Evolutionary conservation across 64 coral and sea anemone species (phyloP), one percentile per base, ranked within the genome.

Genomic region (Pocillopora verrucosa): DNA sequence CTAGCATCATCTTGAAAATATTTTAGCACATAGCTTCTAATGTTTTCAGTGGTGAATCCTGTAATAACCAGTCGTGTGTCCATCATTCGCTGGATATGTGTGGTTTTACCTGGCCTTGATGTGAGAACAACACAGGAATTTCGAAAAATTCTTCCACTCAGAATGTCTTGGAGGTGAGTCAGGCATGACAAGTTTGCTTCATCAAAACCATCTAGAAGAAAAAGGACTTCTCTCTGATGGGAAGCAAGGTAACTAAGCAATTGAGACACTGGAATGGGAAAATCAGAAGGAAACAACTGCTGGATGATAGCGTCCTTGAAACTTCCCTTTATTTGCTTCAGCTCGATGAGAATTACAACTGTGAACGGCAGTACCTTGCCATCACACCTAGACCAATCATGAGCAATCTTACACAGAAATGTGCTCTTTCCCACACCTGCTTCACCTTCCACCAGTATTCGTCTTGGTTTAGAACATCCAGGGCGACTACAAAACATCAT

Each of bases 401-500:
- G 90, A 87, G 75, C 72, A 59, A 93, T 63, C 63, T 96, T 91
- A 22, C 80, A 87, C 16, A 84, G 75, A 63, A 93, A 82, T 38
- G 93, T 95, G 79, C 93, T 95, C 77, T 95, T 95, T 9, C 93
- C 93, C 5, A 95, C 93, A 34, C 93, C 93, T 69, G 93, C 93
- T 65, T 88, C 91, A 15, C 93, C 93, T 38, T 95, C 93, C n/a
- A 95, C 88, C 67, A 95, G 89, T 17, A 95, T 95, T 14, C 93
- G 84, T 26, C 81, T 87, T 16, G 67, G 82, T 36, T 87, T 80
- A 22, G 84, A 6, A 30, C 77, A 75, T 16, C 76, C 76, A 35
- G 74, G 72, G n/a, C 80, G 81, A n/a, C 69, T 65, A 56, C 16
- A 30, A 74, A 96, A 96, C 30, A 96, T 82, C 14, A 90, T 91